Base-by-base conservation (phyloP, 2,797 vertebrate species). In the Propithecus perrieri region DNA sequence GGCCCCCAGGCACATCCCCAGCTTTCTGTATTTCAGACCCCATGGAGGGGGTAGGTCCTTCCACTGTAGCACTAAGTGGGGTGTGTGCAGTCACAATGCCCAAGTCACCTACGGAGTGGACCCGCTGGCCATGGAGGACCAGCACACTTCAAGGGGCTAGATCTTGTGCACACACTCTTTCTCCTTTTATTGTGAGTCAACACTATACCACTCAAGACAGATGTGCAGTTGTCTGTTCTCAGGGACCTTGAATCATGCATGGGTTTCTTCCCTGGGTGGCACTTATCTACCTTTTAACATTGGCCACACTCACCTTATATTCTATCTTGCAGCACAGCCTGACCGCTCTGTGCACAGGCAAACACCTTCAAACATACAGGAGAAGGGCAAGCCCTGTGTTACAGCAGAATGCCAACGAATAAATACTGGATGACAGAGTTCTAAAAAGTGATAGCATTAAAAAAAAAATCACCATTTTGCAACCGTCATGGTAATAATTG, bases 111-210 rank as follows among this genome's bases (percentile, higher is more conserved):
- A 33, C 1, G 2, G 33, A 43, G 15, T 15, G 41, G 28, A 59
- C 9, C 79, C 12, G 0, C 41, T n/a, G 12, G 8, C 53, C 41
- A 30, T 5, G 9, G 67, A 55, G 26, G 24, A 0, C 22, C 22
- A 43, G 48, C 1, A 9, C 43, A 55, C 18, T 13, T 7, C 5
- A 15, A 80, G 26, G 28, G 2, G 55, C n/a, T 53, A 11, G 3
- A 33, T 15, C 48, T 80, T 6, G 17, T 4, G n/a, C 7, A 1
- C n/a, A 14, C 0, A 0, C 53, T 30, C 7, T 6, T 20, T 76
- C 26, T 63, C 14, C 4, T 50, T 20, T 35, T 10, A 3, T 5
- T 67, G 24, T 26, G 65, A 35, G 24, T 85, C 20, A 57, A 28
- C 11, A 2, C 53, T 79, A 12, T 7, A 11, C 20, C 14, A 8